Conservation (phyloP, 92 coral and sea anemone species). For the Bergia sp. region DNA sequence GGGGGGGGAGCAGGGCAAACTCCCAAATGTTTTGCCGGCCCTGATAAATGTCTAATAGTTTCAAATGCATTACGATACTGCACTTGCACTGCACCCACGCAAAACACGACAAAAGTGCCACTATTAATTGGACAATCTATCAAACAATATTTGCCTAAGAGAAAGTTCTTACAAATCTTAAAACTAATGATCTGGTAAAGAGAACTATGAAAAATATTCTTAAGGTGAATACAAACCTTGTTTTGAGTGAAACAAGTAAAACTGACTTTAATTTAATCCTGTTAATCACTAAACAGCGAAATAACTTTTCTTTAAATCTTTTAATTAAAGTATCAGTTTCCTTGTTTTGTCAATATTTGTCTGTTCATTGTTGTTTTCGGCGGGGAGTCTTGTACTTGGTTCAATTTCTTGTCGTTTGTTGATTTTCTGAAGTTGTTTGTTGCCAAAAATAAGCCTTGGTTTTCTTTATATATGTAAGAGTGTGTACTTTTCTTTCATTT, state of each 20-base stretch:
- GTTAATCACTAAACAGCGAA: background rate
- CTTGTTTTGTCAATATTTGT: slow-evolving; percentile 12
- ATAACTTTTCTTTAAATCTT: too few relatives aligned
- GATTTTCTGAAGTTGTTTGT: slow-evolving; percentile 20
- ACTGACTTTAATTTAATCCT: background rate
- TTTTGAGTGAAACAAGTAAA: background rate
- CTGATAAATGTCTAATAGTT: too few relatives aligned
- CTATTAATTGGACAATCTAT: too few relatives aligned
- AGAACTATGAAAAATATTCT: too few relatives aligned
- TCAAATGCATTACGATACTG: too few relatives aligned
- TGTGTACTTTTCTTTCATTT: background rate
- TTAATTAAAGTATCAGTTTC: background rate
- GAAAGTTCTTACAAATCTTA: too few relatives aligned
- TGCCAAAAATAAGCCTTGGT: slow-evolving; percentile 6
- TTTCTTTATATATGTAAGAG: background rate
- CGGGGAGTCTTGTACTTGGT: background rate
- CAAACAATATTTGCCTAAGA: too few relatives aligned
- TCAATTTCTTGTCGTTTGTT: background rate
- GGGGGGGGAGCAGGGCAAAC: too few relatives aligned
- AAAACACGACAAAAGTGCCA: too few relatives aligned
- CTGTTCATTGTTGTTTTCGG: background rate
- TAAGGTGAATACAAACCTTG: background rate
- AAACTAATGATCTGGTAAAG: too few relatives aligned
- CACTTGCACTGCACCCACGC: too few relatives aligned
- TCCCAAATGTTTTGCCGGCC: too few relatives aligned